A percentile compares a stretch with the other conserved stretches of the same genome.
Conservation (phyloP, 2,888 invertebrate species). For the Epinotia brunnichana region DNA sequence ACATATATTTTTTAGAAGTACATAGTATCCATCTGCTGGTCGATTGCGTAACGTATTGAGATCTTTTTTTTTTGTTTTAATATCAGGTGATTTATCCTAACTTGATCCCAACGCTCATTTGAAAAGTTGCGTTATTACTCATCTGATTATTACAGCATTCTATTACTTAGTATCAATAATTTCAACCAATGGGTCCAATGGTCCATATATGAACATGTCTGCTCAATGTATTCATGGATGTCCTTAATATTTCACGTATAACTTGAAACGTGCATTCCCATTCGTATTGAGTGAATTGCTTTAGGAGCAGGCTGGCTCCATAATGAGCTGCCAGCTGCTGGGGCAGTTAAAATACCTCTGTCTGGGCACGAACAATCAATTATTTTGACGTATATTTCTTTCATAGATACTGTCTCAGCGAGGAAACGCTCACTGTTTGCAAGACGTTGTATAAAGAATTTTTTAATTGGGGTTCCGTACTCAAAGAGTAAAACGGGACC, state of each 20-base stretch:
- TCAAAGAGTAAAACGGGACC: too few relatives aligned
- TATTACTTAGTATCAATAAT: not conserved
- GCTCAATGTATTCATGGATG: constrained; percentile 13
- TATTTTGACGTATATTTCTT: not conserved
- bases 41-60: not conserved
- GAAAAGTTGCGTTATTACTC: too few relatives aligned
- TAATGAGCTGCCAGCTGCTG: constrained; percentile 20
- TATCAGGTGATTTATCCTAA: too few relatives aligned
- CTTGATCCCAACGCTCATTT: too few relatives aligned
- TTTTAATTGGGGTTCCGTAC: too few relatives aligned
- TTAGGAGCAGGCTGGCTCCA: constrained; percentile 15
- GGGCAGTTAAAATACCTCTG: constrained; percentile 21
- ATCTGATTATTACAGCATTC: too few relatives aligned
- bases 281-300: constrained; percentile 24
- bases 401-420: not conserved
- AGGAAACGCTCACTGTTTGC: not conserved
- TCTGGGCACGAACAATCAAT: constrained; percentile 5
- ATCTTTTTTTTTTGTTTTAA: too few relatives aligned
- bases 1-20: too few relatives aligned
- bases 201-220: not conserved
- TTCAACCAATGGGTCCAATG: not conserved
- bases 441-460: not conserved
- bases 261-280: constrained; percentile 20
- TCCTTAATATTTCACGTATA: constrained; percentile 24
- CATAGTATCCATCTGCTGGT: not conserved